A percentile compares a stretch with the other conserved stretches of the same genome.
These are phyloP conservation scores for Macrotis lagotis DNA, from an alignment of 2,113 vertebrate genomes.

Conservation along the genomic window DNA sequence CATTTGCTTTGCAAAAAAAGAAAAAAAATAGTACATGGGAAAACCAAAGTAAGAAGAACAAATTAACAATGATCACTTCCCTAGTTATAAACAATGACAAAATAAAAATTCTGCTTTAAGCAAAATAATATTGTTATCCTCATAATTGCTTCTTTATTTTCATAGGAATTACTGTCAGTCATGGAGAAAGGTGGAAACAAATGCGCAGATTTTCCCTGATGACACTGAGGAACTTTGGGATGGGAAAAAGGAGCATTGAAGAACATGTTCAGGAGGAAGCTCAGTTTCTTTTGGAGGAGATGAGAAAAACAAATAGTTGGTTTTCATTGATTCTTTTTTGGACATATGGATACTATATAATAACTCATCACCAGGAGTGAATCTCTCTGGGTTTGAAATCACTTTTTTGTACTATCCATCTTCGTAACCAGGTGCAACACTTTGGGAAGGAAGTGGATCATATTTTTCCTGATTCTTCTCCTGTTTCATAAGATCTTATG, in stretches of 20 bases:
- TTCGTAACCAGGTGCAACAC: neutral
- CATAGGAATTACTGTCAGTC: slow-evolving; percentile 32
- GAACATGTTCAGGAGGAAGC: slow-evolving; percentile 59
- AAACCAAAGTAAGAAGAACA: too few relatives aligned
- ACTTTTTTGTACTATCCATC: neutral
- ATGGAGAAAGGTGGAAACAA: slow-evolving; percentile 49
- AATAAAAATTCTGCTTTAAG: slow-evolving; percentile 18
- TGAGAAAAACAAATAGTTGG: slow-evolving; percentile 34
- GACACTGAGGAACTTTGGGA: slow-evolving; percentile 46
- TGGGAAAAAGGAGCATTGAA: slow-evolving; percentile 57
- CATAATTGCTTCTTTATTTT: neutral
- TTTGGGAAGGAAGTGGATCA: too few relatives aligned
- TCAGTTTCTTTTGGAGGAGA: slow-evolving; percentile 40
- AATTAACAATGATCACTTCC: neutral
- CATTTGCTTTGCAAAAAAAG: too few relatives aligned
- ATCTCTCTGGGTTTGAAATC: neutral
- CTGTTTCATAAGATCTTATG: neutral
- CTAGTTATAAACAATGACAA: slow-evolving; percentile 72
- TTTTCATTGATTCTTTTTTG: neutral
- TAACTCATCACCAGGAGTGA: neutral
- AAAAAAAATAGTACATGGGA: too few relatives aligned
- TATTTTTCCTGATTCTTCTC: too few relatives aligned
- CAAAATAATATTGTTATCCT: too few relatives aligned
- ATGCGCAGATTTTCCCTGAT: slow-evolving; percentile 38
- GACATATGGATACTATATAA: neutral